phyloP scores from a whole-genome alignment of 1,140 invertebrate genomes.

The Holotrichia oblita region DNA sequence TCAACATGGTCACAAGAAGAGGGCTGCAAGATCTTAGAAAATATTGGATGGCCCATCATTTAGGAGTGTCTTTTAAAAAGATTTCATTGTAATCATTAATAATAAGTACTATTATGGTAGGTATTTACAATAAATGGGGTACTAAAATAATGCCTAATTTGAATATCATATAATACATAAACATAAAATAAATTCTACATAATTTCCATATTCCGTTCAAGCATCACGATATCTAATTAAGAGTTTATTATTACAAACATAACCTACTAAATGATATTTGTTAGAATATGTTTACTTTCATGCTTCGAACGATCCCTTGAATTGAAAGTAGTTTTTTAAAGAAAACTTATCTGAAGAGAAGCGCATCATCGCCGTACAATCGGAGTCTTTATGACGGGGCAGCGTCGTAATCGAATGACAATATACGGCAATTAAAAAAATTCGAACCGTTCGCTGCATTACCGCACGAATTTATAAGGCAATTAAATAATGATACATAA shows the following conservation, averaged over 20 bases:
- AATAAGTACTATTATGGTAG: no score
- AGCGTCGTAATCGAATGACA: slow-evolving; percentile 26
- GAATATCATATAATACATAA: no score
- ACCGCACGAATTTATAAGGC: slow-evolving; percentile 33
- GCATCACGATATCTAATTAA: not conserved
- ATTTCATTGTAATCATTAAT: no score
- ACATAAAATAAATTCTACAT: not conserved
- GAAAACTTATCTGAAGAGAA: not conserved
- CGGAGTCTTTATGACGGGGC: slow-evolving; percentile 4
- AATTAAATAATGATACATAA: slow-evolving; percentile 42
- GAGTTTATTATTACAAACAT: not conserved
- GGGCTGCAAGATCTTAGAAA: no score
- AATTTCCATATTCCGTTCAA: not conserved
- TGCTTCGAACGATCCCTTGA: not conserved
- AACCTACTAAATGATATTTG: not conserved
- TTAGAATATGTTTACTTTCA: not conserved
- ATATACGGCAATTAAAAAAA: slow-evolving; percentile 37
- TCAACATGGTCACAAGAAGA: no score
- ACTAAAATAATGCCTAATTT: no score
- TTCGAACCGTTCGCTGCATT: slow-evolving; percentile 17
- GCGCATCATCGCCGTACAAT: slow-evolving; percentile 19
- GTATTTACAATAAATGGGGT: no score
- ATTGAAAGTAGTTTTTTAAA: slow-evolving; percentile 6
- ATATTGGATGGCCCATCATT: no score
- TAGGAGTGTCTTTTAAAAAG: no score